A percentile compares a stretch with the other conserved stretches of the same genome.
These are phyloP conservation scores for Telmatherina bonti DNA, from an alignment of 2,797 vertebrate species.

Conservation along the genomic window DNA sequence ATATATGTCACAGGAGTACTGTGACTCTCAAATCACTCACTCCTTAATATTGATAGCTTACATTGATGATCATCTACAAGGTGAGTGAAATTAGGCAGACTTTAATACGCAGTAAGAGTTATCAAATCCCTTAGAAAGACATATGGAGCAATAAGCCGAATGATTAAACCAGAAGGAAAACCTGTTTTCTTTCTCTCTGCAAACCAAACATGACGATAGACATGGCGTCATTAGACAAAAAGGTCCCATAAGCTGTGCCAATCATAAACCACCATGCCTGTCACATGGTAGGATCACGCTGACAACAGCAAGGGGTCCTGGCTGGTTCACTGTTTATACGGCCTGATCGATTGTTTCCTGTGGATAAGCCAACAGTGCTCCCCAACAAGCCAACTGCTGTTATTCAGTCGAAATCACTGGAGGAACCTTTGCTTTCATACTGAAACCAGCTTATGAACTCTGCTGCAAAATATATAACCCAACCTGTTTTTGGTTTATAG, in stretches of 20 bases:
- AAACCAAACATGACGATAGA: slow-evolving; percentile 24
- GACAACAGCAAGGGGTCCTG: slow-evolving; percentile 63
- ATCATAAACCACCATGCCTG: slow-evolving; percentile 60
- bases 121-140: slow-evolving; percentile 11
- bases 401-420: slow-evolving; percentile 65
- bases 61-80: slow-evolving; percentile 13
- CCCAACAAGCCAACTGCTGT: slow-evolving; percentile 75
- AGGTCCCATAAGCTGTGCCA: slow-evolving; percentile 71
- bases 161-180: slow-evolving; percentile 20
- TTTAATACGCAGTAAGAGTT: slow-evolving; percentile 1
- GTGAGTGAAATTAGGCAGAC: slow-evolving; percentile 23
- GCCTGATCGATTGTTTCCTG: slow-evolving; percentile 75
- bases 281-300: slow-evolving; percentile 73
- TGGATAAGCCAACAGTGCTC: slow-evolving; percentile 71
- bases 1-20: neutral
- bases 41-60: neutral
- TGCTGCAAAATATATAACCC: slow-evolving; percentile 16
- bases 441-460: slow-evolving; percentile 23
- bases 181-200: slow-evolving; percentile 7
- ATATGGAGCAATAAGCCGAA: slow-evolving; percentile 1
- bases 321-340: slow-evolving; percentile 76
- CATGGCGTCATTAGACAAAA: slow-evolving; percentile 59
- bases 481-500: slow-evolving; percentile 22
- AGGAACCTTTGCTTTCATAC: slow-evolving; percentile 34
- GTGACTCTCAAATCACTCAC: neutral